Conservation (phyloP, 2,888 invertebrate genomes). For the Villa cingulata region DNA sequence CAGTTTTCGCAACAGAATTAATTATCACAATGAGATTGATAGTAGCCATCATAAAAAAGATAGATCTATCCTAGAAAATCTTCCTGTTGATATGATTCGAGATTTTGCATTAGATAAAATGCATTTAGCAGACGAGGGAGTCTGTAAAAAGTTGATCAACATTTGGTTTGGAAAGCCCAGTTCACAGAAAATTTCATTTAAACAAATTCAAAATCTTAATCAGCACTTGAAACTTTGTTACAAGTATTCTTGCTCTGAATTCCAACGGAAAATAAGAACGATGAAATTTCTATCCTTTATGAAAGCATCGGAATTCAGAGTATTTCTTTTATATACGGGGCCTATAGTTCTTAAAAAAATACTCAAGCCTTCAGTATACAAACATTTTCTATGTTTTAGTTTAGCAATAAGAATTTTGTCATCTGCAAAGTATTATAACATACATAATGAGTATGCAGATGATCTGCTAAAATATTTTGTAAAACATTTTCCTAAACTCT, state of each 20-base stretch:
- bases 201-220: slow-evolving; percentile 15
- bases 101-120: slow-evolving; percentile 4
- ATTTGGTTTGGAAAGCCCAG: slow-evolving; percentile 5
- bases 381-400: too few relatives aligned
- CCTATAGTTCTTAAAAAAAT: too few relatives aligned
- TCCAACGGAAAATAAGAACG: too few relatives aligned
- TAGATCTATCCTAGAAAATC: background rate
- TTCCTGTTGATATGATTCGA: slow-evolving; percentile 3
- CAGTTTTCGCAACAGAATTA: background rate
- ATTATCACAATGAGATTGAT: background rate
- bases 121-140: slow-evolving; percentile 4
- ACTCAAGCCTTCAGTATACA: too few relatives aligned
- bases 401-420: too few relatives aligned
- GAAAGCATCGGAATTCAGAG: too few relatives aligned
- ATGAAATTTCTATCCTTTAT: too few relatives aligned
- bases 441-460: background rate
- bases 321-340: too few relatives aligned
- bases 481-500: background rate
- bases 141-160: background rate
- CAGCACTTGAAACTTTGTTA: too few relatives aligned
- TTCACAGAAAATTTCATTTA: slow-evolving; percentile 6
- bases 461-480: background rate
- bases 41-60: background rate
- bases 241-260: too few relatives aligned
- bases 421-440: too few relatives aligned